Evolutionary conservation across 2,888 invertebrate genomes (phyloP).

Genomic region (Drosophila mulleri): DNA sequence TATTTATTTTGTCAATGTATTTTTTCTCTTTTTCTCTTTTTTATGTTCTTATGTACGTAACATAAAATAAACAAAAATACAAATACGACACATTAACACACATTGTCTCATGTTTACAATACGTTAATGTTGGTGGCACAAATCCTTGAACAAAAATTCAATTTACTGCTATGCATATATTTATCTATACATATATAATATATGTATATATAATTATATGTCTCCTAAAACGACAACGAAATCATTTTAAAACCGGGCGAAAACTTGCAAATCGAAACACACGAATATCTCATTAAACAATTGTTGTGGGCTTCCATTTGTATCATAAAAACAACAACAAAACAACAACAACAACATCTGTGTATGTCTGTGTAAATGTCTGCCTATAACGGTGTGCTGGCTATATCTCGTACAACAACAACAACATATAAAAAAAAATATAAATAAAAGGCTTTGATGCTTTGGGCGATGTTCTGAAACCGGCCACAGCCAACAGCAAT

Average conservation of each 20-base stretch:
- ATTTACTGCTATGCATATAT: constrained; percentile 31
- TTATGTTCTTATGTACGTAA: constrained; percentile 79
- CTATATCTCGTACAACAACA: constrained; percentile 44
- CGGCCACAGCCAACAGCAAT: constrained; percentile 84
- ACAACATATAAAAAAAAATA: constrained; percentile 22
- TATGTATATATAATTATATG: constrained; percentile 14
- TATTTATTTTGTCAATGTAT: constrained; percentile 83
- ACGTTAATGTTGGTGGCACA: constrained; percentile 82
- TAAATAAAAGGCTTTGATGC: constrained; percentile 90
- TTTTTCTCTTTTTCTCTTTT: constrained; percentile 82
- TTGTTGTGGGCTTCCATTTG: constrained; percentile 71
- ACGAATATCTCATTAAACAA: constrained; percentile 26
- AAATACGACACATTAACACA: constrained; percentile 48
- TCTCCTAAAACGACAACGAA: constrained; percentile 34
- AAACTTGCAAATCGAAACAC: constrained; percentile 22
- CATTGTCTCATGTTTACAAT: constrained; percentile 65
- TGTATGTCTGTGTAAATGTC: constrained; percentile 78
- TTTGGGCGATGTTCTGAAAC: constrained; percentile 90
- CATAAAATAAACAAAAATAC: constrained; percentile 61
- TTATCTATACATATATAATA: constrained; percentile 14
- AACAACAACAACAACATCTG: constrained; percentile 31
- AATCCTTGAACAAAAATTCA: constrained; percentile 57
- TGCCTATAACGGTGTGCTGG: constrained; percentile 70
- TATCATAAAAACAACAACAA: constrained; percentile 45
- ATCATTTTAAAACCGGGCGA: constrained; percentile 33